Evolutionary conservation across 2,113 vertebrate genomes (phyloP), one percentile per base, ranked within the genome.

Genomic region (Apodemus sylvaticus): DNA sequence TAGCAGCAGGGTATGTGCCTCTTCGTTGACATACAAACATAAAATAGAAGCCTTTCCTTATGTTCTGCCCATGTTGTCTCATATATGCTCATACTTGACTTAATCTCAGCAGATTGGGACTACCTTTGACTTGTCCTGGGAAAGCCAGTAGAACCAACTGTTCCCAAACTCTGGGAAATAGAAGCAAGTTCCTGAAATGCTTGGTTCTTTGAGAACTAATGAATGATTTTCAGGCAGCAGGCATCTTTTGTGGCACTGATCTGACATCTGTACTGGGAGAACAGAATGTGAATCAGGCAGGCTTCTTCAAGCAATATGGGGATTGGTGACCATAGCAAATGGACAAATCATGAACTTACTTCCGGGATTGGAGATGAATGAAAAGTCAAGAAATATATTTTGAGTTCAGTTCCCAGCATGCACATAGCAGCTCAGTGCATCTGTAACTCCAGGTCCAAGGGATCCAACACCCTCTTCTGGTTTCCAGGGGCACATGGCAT

Each of bases 381-480:
- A 98, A 98, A 97, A 97, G 96, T 96, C 29, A 87, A 96, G 86
- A 97, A 89, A 95, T 96, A 86, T 42, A 90, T 96, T 90, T 92
- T 31, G 60, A 64, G 22, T 39, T 82, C 22, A 60, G 36, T 82
- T 60, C 79, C 12, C 36, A 60, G 79, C 10, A 39, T n/a, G 11
- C 79, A 39, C 55, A 58, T 26, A n/a, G 79, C 53, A 60, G 36
- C 53, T 58, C 78, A 55, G 10, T 55, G 22, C 51, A 55, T 39
- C 53, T 58, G 1, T 82, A 60, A 39, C 53, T 82, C 79, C 79
- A 82, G 10, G 58, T 82, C 36, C 53, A 82, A 20, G 55, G 36
- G 11, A 39, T 24, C 36, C 36, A 58, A 39, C 51, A 82, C 12
- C 36, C 36, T 82, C 53, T 60, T 58, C 10, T 26, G 20, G 8